Base-by-base conservation (phyloP, 1,140 invertebrate species). In the Scylla paramamosain region DNA sequence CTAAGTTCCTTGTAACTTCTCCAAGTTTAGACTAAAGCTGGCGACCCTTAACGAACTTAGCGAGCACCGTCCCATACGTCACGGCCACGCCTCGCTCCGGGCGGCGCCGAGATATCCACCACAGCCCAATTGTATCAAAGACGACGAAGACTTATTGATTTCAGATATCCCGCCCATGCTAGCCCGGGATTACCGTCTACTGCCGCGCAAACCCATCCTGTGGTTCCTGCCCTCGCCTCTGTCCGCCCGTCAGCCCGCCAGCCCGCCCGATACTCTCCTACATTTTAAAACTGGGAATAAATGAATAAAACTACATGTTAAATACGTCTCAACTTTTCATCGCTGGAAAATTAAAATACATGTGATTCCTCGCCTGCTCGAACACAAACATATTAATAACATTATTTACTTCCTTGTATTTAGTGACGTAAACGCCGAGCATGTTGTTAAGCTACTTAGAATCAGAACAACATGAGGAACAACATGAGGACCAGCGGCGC, bases 71-170 rank as follows among this genome's bases (percentile, higher is more conserved):
- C 29, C 89, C 46, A 91, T 91, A 91, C 25, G 89, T 91, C 89
- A 52, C 10, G 67, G 67, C 67, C 67, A 77, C 67, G 67, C 67
- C 67, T 77, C 20, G 20, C 67, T n/a, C 67, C n/a, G 67, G 67
- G 67, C 67, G n/a, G 67, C 25, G 67, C 67, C 67, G n/a, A 77
- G 67, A 77, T n/a, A 25, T 77, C 67, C 67, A 77, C 67, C 67
- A 77, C 67, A 12, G 20, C 67, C 67, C 67, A 39, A 89, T 46
- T 32, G 90, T 77, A 91, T 91, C 31, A 91, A 91, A 91, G 59
- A 46, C 89, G 46, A 91, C 90, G 28, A 77, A n/a, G n/a, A 91
- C 29, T 67, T 77, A 91, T 82, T 91, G 90, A 77, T 91, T 91
- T 91, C 90, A 32, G 90, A 91, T 77, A 91, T 29, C 59, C 29